Evolutionary conservation across 2,113 vertebrate genomes (phyloP), one percentile per base, ranked within the genome.

Genomic region (Ictidomys tridecemlineatus): DNA sequence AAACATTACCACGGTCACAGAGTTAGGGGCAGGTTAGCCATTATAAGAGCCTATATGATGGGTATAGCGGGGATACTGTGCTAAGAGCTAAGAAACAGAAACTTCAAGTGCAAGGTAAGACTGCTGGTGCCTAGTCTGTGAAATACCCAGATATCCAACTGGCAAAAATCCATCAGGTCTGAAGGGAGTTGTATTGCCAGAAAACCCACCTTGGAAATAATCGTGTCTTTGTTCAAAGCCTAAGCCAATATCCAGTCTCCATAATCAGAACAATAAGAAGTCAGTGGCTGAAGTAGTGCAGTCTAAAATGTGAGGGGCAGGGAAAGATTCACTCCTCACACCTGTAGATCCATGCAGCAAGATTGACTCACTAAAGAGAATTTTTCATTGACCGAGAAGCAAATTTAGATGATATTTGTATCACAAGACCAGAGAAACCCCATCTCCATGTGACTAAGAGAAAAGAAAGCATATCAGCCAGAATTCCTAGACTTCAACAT

Each of bases 71-170:
- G 82, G 69, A 30, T 93, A 61, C 22, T 93, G 39, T 92, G 61
- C 89, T 95, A 85, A 88, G 88, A 92, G 61, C 89, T 95, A 85
- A 88, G 88, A 92, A 8, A 86, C 80, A 96, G 73, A 85, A 95
- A 77, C 18, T 94, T 13, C 22, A 42, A 96, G 39, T 20, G 20
- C 6, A 32, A 28, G 26, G 67, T 88, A 78, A 86, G 20, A 39
- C 9, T 78, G 7, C 53, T 94, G 32, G 53, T 69, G 22, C n/a
- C 67, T 77, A 28, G 12, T 48, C 73, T 94, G 58, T 80, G 17
- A 77, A 97, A 78, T 58, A 45, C 69, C 39, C 37, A 91, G 67
- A 32, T 94, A 83, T 12, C 78, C 93, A 94, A 83, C 4, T n/a
- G 74, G 63, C 28, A 91, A 86, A 89, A 85, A 91, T 8, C 32